phyloP scores from a whole-genome alignment of 2,888 invertebrate species.

The Gymnosoma rotundatum region DNA sequence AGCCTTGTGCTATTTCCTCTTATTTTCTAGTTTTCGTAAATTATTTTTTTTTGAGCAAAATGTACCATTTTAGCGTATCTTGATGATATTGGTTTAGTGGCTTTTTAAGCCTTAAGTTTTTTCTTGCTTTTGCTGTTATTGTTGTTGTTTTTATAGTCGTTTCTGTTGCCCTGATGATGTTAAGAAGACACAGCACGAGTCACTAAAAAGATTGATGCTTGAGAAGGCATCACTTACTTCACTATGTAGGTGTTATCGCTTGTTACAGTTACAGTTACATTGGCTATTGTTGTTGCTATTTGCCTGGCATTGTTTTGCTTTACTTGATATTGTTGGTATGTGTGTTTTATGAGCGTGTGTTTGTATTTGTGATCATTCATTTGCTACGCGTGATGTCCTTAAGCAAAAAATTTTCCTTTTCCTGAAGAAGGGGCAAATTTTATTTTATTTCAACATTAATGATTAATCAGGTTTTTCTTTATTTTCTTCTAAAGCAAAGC shows the following conservation, averaged over 20 bases:
- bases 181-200: slow-evolving; percentile 65
- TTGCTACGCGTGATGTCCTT: slow-evolving; percentile 82
- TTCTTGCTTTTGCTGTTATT: background rate
- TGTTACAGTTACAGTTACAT: slow-evolving; percentile 54
- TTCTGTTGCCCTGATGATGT: slow-evolving; percentile 9
- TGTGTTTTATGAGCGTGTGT: slow-evolving; percentile 1
- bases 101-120: slow-evolving; percentile 10
- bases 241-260: slow-evolving; percentile 80
- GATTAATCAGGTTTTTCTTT: slow-evolving; percentile 47
- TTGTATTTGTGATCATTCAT: slow-evolving; percentile 75
- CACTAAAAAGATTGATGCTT: slow-evolving; percentile 65
- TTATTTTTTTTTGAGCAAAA: slow-evolving; percentile 42
- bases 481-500: background rate
- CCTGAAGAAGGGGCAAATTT: slow-evolving; percentile 50
- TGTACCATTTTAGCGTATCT: slow-evolving; percentile 59
- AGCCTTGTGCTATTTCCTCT: slow-evolving; percentile 41
- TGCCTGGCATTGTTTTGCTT: no score
- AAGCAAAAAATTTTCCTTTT: slow-evolving; percentile 76
- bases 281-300: slow-evolving; percentile 13
- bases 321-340: no score
- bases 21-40: slow-evolving; percentile 41
- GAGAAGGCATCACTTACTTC: slow-evolving; percentile 69
- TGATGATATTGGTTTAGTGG: slow-evolving; percentile 67
- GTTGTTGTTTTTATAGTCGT: slow-evolving; percentile 7
- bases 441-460: slow-evolving; percentile 35